Base-by-base conservation (phyloP, 2,888 invertebrate species). In the Hydrotaea cyrtoneurina region DNA sequence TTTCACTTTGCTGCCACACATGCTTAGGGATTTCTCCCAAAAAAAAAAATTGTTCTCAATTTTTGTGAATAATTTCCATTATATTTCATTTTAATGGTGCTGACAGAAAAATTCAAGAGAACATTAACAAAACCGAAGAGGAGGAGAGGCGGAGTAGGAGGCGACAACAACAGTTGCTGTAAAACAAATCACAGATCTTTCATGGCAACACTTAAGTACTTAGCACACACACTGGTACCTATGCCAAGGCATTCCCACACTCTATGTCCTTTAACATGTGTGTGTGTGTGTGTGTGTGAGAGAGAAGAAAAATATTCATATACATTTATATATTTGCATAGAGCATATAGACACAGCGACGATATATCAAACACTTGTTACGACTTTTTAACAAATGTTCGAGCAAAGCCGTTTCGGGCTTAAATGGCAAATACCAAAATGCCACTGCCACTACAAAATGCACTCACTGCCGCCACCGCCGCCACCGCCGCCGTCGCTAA, bases 281-380 rank as follows among this genome's bases (percentile, higher is more conserved):
- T 8, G 36, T 55, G 17, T 17, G 11, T 31, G 17, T 17, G 17
- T 15, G 50, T 46, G 23, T 50, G 1, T 50, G 31, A 23, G n/a
- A n/a, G n/a, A n/a, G n/a, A n/a, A n/a, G n/a, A n/a, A n/a, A n/a
- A n/a, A n/a, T n/a, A n/a, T n/a, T n/a, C n/a, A n/a, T n/a, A n/a
- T n/a, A n/a, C n/a, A n/a, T n/a, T n/a, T 26, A 23, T 50, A 53
- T 53, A 31, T 31, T 31, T 31, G 31, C 31, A 31, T 4, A 31
- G 3, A 31, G 31, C 2, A 31, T 31, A 31, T 31, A 31, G 31
- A 53, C 53, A 53, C 4, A 53, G 2, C n/a, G 17, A 8, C n/a
- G 17, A 53, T 53, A 53, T 53, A 53, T 53, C 53, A 15, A 53
- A 53, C 7, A 53, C 53, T 53, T 53, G 53, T 53, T 53, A 53